phyloP scores from a whole-genome alignment of 2,113 vertebrate species.

The Bucco capensis region DNA sequence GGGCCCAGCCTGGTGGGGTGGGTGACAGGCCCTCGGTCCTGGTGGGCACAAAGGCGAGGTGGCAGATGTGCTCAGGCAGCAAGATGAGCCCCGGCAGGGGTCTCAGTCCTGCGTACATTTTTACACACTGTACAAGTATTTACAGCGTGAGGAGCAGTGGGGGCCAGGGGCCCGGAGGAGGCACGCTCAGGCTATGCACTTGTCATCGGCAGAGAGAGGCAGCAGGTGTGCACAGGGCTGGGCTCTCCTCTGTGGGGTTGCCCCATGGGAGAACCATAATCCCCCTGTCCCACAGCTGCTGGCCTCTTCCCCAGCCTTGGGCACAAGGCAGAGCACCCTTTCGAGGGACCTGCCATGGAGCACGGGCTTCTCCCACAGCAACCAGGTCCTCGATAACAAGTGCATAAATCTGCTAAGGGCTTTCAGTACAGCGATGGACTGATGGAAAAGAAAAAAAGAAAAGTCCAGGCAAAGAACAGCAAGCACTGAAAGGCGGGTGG shows the following conservation, averaged over 20 bases:
- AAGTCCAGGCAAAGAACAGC: constrained; percentile 76
- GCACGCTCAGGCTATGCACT: constrained; percentile 24
- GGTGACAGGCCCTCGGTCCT: constrained; percentile 69
- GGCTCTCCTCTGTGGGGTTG: neutral
- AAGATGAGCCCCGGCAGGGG: constrained; percentile 72
- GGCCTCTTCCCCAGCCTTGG: neutral
- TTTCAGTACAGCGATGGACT: constrained; percentile 74
- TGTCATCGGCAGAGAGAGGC: neutral
- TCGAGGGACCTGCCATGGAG: neutral
- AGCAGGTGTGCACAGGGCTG: neutral
- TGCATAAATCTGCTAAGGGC: constrained; percentile 81
- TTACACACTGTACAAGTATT: constrained; percentile 92
- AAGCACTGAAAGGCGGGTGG: constrained; percentile 81
- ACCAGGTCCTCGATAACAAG: constrained; percentile 69
- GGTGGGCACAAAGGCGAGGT: constrained; percentile 65
- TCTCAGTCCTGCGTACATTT: constrained; percentile 65
- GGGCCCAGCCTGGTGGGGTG: constrained; percentile 73
- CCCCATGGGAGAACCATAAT: accelerated
- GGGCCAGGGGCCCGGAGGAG: constrained; percentile 1
- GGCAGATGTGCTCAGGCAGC: constrained; percentile 80
- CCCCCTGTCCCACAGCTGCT: neutral
- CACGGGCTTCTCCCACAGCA: neutral
- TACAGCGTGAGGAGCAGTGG: constrained; percentile 78
- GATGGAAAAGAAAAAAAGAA: constrained; percentile 66
- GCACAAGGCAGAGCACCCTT: neutral